Percentiles rank a stretch among this genome's conserved stretches.
Evolutionary conservation across 2,113 vertebrate species (phyloP).

Genomic region (Saiga tatarica): DNA sequence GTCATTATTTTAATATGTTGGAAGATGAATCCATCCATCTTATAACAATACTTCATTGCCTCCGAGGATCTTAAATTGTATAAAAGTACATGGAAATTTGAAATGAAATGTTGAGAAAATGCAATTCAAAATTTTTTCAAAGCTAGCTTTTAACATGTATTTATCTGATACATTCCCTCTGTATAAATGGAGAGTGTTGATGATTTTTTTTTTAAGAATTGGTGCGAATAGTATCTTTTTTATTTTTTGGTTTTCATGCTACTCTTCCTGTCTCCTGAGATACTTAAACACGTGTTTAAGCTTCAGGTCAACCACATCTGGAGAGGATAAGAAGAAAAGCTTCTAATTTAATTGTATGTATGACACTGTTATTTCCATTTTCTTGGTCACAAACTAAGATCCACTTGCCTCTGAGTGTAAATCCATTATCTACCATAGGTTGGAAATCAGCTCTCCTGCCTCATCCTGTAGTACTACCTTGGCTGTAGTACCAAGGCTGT

Average conservation of each 20-base stretch:
- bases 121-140: constrained; percentile 33
- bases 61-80: constrained; percentile 27
- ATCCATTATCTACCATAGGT: background rate
- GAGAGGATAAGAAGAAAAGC: background rate
- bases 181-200: background rate
- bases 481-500: background rate
- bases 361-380: background rate
- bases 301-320: background rate
- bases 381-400: constrained; percentile 45
- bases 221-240: background rate
- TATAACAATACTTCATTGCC: constrained; percentile 36
- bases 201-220: background rate
- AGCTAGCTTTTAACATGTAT: constrained; percentile 22
- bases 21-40: constrained; percentile 33
- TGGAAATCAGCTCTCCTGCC: background rate
- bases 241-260: background rate
- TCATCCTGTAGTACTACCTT: background rate
- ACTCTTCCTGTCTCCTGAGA: background rate
- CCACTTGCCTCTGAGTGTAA: background rate
- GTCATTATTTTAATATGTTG: background rate
- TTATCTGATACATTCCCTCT: background rate
- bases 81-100: constrained; percentile 37
- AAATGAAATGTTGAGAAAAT: constrained; percentile 52
- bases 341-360: background rate
- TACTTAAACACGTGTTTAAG: background rate